Conservation (phyloP, 2,797 vertebrate genomes). For the Sparus aurata region DNA sequence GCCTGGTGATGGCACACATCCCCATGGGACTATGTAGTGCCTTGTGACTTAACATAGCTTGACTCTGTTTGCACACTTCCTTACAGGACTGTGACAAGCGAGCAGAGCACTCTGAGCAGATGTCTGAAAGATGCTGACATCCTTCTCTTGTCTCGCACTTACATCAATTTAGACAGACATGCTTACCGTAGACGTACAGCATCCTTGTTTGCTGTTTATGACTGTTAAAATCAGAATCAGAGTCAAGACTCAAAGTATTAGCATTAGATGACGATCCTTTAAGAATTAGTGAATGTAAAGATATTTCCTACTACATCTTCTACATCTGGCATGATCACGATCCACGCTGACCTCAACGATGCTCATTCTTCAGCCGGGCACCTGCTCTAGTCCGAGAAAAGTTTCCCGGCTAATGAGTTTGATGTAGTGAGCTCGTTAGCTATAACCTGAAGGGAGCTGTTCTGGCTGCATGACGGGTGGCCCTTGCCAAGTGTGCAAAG, state of each 20-base stretch:
- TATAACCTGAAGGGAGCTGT: conserved; percentile 87
- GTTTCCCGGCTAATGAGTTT: conserved; percentile 86
- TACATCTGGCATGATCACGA: conserved; percentile 14
- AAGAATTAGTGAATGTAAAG: conserved; percentile 11
- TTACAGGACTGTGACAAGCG: conserved; percentile 73
- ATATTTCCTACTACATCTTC: background rate
- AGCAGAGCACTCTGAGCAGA: conserved; percentile 61
- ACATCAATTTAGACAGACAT: conserved; percentile 66
- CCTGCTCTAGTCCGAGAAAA: conserved; percentile 74
- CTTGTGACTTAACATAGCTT: conserved; percentile 74
- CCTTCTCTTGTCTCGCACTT: conserved; percentile 58
- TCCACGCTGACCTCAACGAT: conserved; percentile 46
- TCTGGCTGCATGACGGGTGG: conserved; percentile 81
- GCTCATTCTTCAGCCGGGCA: conserved; percentile 66
- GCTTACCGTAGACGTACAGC: conserved; percentile 36
- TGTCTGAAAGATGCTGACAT: conserved; percentile 72
- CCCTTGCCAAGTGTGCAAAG: conserved; percentile 82
- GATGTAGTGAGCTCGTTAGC: conserved; percentile 88
- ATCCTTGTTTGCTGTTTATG: conserved; percentile 37
- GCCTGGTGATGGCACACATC: conserved; percentile 61
- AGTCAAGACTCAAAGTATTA: conserved; percentile 27
- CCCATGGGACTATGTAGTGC: conserved; percentile 62
- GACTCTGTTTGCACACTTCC: conserved; percentile 76
- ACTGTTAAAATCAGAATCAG: conserved; percentile 13
- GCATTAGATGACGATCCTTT: conserved; percentile 12